phyloP scores from a whole-genome alignment of 2,797 vertebrate genomes.

The Leucoraja ocellata region DNA sequence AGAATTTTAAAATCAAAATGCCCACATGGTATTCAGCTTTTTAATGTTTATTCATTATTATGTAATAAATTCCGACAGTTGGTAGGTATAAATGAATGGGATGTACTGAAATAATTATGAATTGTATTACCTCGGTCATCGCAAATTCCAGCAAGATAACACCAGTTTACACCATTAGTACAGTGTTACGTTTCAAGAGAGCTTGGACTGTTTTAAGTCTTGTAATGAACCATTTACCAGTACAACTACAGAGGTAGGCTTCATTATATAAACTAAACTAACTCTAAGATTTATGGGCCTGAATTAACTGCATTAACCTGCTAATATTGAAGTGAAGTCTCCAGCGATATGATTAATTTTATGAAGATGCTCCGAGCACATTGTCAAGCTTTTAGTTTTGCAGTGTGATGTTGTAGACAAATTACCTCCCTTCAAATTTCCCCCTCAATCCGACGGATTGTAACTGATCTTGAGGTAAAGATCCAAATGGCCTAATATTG shows the following conservation, averaged over 20 bases:
- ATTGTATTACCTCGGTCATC: neutral
- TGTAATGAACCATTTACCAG: neutral
- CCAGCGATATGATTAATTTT: neutral
- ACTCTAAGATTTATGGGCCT: neutral
- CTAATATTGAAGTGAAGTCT: neutral
- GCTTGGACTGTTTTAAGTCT: neutral
- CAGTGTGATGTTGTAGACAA: neutral
- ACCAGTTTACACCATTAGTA: neutral
- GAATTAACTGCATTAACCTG: constrained; percentile 3
- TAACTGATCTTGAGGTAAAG: neutral
- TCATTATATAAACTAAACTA: constrained; percentile 15
- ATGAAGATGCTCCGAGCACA: neutral
- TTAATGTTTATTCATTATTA: constrained; percentile 18
- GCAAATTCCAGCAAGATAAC: neutral
- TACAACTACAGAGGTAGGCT: neutral
- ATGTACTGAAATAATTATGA: constrained; percentile 7
- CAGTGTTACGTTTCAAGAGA: neutral
- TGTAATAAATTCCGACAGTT: constrained; percentile 2
- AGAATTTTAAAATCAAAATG: neutral
- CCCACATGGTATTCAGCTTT: neutral
- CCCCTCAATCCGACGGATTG: no score
- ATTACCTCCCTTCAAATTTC: neutral
- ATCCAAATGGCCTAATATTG: neutral
- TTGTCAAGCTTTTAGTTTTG: neutral
- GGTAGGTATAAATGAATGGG: neutral